A percentile compares a stretch with the other conserved stretches of the same genome.
Evolutionary conservation across 2,797 vertebrate species (phyloP).

Genomic region (Tragopan temminckii): DNA sequence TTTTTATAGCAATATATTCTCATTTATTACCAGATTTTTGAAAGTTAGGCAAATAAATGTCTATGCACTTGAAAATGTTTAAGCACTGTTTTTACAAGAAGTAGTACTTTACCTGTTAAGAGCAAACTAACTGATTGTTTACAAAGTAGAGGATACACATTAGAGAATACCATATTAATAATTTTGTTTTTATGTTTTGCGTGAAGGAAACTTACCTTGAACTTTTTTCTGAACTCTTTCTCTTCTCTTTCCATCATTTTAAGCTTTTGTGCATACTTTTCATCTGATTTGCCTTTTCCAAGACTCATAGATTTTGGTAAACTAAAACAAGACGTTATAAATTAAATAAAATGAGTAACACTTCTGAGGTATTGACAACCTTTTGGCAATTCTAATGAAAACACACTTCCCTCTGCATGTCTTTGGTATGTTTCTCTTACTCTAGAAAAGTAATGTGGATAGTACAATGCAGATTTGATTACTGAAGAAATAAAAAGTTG

Average conservation of each 20-base stretch:
- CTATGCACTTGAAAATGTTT: neutral
- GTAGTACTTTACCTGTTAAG: neutral
- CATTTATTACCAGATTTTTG: neutral
- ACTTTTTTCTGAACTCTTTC: slow-evolving; percentile 95
- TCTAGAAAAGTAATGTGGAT: neutral
- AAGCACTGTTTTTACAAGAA: neutral
- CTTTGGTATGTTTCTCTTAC: neutral
- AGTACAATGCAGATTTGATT: neutral
- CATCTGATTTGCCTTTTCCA: slow-evolving; percentile 73
- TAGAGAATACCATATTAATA: neutral
- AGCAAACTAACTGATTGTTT: neutral
- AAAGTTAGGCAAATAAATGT: neutral
- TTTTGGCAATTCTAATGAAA: neutral
- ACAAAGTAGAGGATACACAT: neutral
- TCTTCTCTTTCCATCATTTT: slow-evolving; percentile 94
- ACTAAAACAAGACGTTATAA: slow-evolving; percentile 57
- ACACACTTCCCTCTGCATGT: neutral
- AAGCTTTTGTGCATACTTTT: slow-evolving; percentile 86
- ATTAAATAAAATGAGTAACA: neutral
- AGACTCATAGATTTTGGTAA: slow-evolving; percentile 5
- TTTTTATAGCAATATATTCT: neutral
- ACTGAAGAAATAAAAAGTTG: neutral
- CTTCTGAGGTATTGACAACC: neutral
- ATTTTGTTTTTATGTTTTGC: neutral
- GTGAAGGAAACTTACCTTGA: slow-evolving; percentile 86